Conservation (phyloP, 1,140 invertebrate species). For the Drosophila prosaltans region DNA sequence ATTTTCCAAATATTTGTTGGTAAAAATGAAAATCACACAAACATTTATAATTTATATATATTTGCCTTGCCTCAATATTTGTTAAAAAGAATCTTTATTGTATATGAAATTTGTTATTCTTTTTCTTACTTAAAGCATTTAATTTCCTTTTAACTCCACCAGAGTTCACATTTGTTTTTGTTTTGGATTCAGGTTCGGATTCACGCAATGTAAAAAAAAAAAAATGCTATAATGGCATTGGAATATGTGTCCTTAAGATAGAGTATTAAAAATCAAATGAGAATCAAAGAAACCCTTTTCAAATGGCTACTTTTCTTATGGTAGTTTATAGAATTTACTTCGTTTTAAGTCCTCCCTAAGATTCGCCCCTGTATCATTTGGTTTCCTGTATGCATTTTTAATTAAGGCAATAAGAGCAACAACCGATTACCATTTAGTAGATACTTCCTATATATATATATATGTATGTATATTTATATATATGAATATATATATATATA, state of each 20-base stretch:
- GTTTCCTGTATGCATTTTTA: constrained; percentile 34
- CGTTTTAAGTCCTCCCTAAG: no score
- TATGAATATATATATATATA: background rate
- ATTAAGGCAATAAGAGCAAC: constrained; percentile 32
- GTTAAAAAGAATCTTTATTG: constrained; percentile 21
- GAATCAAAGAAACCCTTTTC: no score
- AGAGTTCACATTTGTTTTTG: constrained; percentile 31
- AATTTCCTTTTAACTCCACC: constrained; percentile 50
- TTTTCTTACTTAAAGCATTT: constrained; percentile 35
- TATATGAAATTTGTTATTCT: constrained; percentile 7
- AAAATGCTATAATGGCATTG: no score
- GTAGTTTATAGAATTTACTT: no score
- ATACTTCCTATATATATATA: background rate
- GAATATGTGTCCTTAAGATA: no score
- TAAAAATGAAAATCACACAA: background rate
- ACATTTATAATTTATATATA: constrained; percentile 18
- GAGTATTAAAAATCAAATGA: no score
- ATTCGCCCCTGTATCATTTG: background rate
- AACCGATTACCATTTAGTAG: background rate
- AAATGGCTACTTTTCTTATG: no score
- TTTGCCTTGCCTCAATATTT: constrained; percentile 49
- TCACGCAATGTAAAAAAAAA: background rate
- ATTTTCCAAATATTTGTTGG: constrained; percentile 2
- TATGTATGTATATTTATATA: background rate
- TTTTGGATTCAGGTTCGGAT: constrained; percentile 10